Percentiles rank a stretch among this genome's conserved stretches.
These are phyloP conservation scores for Campoletis raptor DNA, from an alignment of 2,888 invertebrate species.

Conservation along the genomic window DNA sequence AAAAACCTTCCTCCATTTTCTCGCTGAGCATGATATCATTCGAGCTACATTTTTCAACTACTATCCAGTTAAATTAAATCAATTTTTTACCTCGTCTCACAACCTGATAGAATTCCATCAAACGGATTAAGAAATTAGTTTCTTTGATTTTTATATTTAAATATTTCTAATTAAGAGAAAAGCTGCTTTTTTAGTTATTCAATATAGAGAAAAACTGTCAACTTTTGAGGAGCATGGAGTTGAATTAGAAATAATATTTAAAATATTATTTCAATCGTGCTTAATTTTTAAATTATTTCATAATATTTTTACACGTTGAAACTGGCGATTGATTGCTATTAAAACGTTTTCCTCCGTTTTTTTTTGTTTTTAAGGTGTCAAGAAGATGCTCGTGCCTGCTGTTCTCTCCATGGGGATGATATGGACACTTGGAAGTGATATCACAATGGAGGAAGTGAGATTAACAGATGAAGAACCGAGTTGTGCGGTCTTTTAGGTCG, in stretches of 20 bases:
- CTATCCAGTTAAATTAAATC: too few species aligned
- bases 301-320: background rate
- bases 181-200: too few species aligned
- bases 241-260: too few species aligned
- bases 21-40: background rate
- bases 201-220: too few species aligned
- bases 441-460: constrained; percentile 70
- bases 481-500: constrained; percentile 59
- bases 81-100: too few species aligned
- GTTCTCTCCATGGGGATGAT: constrained; percentile 7
- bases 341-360: constrained; percentile 69
- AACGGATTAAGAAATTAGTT: too few species aligned
- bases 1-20: background rate
- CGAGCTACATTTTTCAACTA: background rate
- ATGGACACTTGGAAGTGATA: constrained; percentile 38
- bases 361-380: constrained; percentile 28
- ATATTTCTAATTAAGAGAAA: too few species aligned
- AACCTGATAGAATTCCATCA: too few species aligned
- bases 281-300: too few species aligned
- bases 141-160: too few species aligned
- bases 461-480: constrained; percentile 72
- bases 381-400: constrained; percentile 31
- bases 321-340: background rate
- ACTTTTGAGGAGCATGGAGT: too few species aligned
- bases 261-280: too few species aligned